Base-by-base conservation (phyloP, 2,113 vertebrate species). In the Tupaia tana region DNA sequence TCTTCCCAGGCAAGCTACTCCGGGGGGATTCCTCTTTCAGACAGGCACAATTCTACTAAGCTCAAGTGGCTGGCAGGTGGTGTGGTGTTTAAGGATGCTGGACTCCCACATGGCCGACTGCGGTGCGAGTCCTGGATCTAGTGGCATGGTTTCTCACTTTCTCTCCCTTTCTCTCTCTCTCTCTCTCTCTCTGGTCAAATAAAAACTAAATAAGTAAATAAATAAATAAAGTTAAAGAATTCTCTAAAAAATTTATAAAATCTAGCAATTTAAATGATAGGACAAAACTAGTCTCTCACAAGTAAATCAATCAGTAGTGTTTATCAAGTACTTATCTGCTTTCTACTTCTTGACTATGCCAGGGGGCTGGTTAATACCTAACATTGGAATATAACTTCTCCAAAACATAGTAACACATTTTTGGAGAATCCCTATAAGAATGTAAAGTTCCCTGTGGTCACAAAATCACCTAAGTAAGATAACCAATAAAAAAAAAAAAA, bases 391-490 rank as follows among this genome's bases (percentile, higher is more conserved):
- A 43, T n/a, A 74, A 22, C 69, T 94, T 82, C 20, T 19, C 6
- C 81, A 54, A 77, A 63, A 31, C 16, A 6, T 14, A 71, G 22
- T 67, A 73, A 78, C 9, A 74, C 64, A 59, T n/a, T 92, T 91
- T 61, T 81, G 29, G 73, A 85, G 73, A 90, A 63, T 79, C 27
- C 24, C 88, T 75, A 13, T 59, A 82, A 74, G 20, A 96, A 86
- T 34, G 12, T 12, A 82, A 67, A 78, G 7, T 78, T 67, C 29
- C 12, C 22, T 63, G n/a, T 70, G 14, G 43, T 79, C 34, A 29
- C 12, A 34, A 43, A 43, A 43, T 63, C 56, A 83, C 16, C 24
- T 89, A 77, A 94, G 27, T 64, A 86, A 73, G 66, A 83, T 25
- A 78, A 85, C 71, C 31, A 90, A 64, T 14, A 80, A 27, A 61